A percentile compares a stretch with the other conserved stretches of the same genome.
These are phyloP conservation scores for Salpingus planirostris DNA, from an alignment of 2,888 invertebrate genomes.

Conservation along the genomic window DNA sequence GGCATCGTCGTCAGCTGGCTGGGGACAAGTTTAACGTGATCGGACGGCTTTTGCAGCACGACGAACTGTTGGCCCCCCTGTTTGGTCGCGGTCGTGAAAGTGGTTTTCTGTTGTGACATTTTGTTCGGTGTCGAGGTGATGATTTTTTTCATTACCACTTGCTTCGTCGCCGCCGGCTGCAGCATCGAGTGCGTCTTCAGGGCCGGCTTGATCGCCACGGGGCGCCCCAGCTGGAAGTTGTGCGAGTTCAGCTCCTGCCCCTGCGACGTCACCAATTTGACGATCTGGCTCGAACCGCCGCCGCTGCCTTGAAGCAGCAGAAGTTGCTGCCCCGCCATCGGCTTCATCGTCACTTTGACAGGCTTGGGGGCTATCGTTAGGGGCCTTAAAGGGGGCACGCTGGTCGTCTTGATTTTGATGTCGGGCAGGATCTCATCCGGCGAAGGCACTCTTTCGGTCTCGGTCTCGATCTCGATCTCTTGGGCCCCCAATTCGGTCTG, in stretches of 20 bases:
- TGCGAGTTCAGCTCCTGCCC: conserved; percentile 37
- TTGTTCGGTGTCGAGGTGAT: conserved; percentile 21
- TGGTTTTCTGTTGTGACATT: conserved; percentile 32
- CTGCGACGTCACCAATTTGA: conserved; percentile 37
- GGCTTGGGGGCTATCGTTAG: conserved; percentile 35
- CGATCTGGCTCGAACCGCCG: conserved; percentile 31
- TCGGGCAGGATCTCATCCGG: conserved; percentile 32
- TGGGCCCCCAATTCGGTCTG: conserved; percentile 32
- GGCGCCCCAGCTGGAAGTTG: conserved; percentile 33
- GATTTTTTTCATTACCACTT: conserved; percentile 38
- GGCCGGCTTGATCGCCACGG: conserved; percentile 33
- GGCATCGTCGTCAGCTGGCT: conserved; percentile 24
- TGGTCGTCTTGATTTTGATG: conserved; percentile 21
- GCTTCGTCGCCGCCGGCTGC: conserved; percentile 32
- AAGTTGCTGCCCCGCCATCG: conserved; percentile 40
- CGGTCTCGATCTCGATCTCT: conserved; percentile 34
- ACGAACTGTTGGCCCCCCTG: neutral
- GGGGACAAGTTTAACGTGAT: conserved; percentile 25
- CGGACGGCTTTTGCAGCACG: conserved; percentile 1
- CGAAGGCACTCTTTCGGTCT: conserved; percentile 28
- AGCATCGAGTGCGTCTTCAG: conserved; percentile 28
- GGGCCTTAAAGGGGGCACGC: conserved; percentile 33
- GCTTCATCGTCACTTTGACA: conserved; percentile 33
- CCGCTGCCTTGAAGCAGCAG: conserved; percentile 40
- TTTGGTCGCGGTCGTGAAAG: neutral